phyloP scores from a whole-genome alignment of 1,140 invertebrate genomes.

The Cepaea nemoralis region DNA sequence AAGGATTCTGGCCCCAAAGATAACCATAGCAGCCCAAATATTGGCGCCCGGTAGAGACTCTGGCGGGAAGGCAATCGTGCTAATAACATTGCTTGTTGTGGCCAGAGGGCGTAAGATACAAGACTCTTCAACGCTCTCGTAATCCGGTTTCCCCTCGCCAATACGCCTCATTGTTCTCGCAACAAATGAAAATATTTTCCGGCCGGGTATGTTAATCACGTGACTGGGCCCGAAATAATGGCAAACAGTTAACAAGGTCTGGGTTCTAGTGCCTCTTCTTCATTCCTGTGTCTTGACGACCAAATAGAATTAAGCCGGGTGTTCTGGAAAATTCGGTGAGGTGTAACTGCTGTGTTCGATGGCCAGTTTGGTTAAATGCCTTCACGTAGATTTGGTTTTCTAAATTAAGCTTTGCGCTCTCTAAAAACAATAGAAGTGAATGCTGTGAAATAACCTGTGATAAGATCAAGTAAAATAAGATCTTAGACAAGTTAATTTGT shows the following conservation, averaged over 20 bases:
- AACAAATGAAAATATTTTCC: conserved; percentile 56
- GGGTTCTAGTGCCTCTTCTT: conserved; percentile 9
- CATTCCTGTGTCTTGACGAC: conserved; percentile 27
- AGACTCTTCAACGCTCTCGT: conserved; percentile 23
- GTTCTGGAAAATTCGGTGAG: conserved; percentile 33
- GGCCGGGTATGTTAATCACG: conserved; percentile 46
- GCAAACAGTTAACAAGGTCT: background rate
- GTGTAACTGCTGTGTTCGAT: background rate
- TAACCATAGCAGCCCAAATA: conserved; percentile 24
- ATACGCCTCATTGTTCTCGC: conserved; percentile 42
- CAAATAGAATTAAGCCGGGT: conserved; percentile 41
- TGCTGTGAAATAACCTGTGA: too few species aligned
- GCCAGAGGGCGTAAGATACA: conserved; percentile 4
- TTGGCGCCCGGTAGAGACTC: conserved; percentile 1
- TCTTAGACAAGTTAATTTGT: too few species aligned
- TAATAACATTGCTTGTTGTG: conserved; percentile 32
- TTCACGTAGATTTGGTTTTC: background rate
- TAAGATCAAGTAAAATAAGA: too few species aligned
- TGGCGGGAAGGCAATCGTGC: conserved; percentile 20
- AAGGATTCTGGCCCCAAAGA: conserved; percentile 1
- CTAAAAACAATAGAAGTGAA: background rate
- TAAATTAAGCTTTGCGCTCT: background rate
- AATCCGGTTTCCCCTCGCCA: conserved; percentile 34
- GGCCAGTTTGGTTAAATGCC: background rate
- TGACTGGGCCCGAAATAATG: conserved; percentile 19